phyloP scores from a whole-genome alignment of 2,797 vertebrate genomes.

The Liasis olivaceus region DNA sequence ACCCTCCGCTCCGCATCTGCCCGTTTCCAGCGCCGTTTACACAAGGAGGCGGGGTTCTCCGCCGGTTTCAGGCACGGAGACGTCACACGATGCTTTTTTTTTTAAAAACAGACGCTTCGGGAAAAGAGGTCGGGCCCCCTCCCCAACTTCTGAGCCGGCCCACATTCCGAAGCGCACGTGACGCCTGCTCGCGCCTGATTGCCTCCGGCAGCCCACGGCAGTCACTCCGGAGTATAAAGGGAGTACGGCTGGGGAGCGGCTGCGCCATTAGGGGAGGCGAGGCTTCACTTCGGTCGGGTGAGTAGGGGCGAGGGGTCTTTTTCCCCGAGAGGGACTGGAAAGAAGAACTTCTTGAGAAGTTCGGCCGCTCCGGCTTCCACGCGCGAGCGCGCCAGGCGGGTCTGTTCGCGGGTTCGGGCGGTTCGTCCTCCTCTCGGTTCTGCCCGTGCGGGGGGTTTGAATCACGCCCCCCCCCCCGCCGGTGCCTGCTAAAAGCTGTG shows the following conservation, averaged over 20 bases:
- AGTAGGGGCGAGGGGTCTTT: neutral
- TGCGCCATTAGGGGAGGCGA: neutral
- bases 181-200: neutral
- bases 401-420: neutral
- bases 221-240: conserved; percentile 9
- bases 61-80: neutral
- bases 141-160: neutral
- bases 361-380: neutral
- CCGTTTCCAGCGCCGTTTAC: neutral
- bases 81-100: neutral
- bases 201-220: neutral
- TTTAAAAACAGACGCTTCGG: neutral
- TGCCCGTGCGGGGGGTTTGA: neutral
- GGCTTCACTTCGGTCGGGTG: neutral
- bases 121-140: neutral
- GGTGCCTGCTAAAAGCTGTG: neutral
- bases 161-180: neutral
- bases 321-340: too few species aligned
- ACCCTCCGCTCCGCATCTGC: neutral
- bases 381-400: neutral
- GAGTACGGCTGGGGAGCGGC: neutral
- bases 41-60: neutral
- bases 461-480: neutral
- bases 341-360: too few species aligned
- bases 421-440: neutral